Base-by-base conservation (phyloP, 53 echinoderm and acorn worm genomes). In the Arbacia lixula region DNA sequence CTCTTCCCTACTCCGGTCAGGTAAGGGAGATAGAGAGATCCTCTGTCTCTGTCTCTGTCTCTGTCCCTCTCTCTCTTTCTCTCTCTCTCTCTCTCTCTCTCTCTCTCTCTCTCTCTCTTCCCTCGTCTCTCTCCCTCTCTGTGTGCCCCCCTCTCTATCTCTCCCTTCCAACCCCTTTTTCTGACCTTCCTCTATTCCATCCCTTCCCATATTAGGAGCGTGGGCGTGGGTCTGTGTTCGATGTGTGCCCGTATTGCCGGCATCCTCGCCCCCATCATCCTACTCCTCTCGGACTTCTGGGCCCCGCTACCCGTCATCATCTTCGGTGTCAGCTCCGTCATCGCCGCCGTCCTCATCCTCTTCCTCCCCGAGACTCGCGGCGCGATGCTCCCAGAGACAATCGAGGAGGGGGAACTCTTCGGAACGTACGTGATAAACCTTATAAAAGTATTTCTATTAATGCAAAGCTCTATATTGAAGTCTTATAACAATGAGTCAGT, bases 1-100 rank as follows among this genome's bases (percentile, higher is more conserved):
- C 72, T 90, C 31, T 90, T 86, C 66, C 90, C 90, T 16, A 90
- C 90, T n/a, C 63, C 90, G 5, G 81, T 90, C 37, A 90, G 90
- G 90, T 90, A 83, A 71, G 42, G 29, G 6, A 1, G 2, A 5
- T n/a, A n/a, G n/a, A n/a, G n/a, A n/a, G n/a, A n/a, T n/a, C n/a
- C n/a, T n/a, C n/a, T n/a, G n/a, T n/a, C n/a, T n/a, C n/a, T n/a
- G n/a, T n/a, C n/a, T n/a, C n/a, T n/a, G n/a, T n/a, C n/a, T n/a
- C n/a, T n/a, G n/a, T n/a, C n/a, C n/a, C n/a, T n/a, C n/a, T n/a
- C n/a, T n/a, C n/a, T n/a, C n/a, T n/a, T n/a, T n/a, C n/a, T n/a
- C n/a, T n/a, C n/a, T n/a, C n/a, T n/a, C n/a, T n/a, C n/a, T n/a
- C n/a, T n/a, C n/a, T n/a, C n/a, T n/a, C n/a, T n/a, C n/a, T n/a